A percentile compares a stretch with the other conserved stretches of the same genome.
These are phyloP conservation scores for Pelmatolapia mariae DNA, from an alignment of 2,113 vertebrate genomes.

Conservation along the genomic window DNA sequence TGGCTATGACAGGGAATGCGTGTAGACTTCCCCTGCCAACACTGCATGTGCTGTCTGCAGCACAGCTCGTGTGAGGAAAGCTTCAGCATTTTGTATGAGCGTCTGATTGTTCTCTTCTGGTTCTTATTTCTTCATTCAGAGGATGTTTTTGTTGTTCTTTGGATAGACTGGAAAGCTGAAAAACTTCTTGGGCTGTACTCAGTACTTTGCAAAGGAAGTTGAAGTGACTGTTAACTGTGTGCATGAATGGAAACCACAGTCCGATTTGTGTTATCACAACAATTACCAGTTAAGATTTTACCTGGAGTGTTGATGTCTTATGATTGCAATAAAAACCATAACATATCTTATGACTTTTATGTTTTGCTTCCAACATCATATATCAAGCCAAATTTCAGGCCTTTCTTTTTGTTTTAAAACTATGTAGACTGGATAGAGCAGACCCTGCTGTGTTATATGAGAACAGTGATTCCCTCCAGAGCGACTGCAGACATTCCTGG, in stretches of 20 bases:
- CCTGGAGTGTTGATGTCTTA: not conserved
- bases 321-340: not conserved
- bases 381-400: not conserved
- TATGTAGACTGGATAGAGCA: not conserved
- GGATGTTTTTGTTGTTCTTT: slow-evolving; percentile 1
- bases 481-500: slow-evolving; percentile 30
- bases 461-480: not conserved
- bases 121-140: not conserved
- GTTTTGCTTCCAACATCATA: not conserved
- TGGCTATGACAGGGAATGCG: not conserved
- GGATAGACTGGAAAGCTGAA: not conserved
- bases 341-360: not conserved
- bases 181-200: not conserved
- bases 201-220: not conserved
- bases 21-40: not conserved
- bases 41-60: not conserved
- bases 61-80: not conserved
- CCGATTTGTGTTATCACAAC: not conserved
- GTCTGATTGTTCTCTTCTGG: not conserved
- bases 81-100: not conserved
- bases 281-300: not conserved
- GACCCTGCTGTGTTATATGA: not conserved
- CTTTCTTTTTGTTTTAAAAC: not conserved
- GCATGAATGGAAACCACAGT: not conserved
- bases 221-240: not conserved